phyloP scores from a whole-genome alignment of 2,797 vertebrate genomes.

The Kryptopterus vitreolus region DNA sequence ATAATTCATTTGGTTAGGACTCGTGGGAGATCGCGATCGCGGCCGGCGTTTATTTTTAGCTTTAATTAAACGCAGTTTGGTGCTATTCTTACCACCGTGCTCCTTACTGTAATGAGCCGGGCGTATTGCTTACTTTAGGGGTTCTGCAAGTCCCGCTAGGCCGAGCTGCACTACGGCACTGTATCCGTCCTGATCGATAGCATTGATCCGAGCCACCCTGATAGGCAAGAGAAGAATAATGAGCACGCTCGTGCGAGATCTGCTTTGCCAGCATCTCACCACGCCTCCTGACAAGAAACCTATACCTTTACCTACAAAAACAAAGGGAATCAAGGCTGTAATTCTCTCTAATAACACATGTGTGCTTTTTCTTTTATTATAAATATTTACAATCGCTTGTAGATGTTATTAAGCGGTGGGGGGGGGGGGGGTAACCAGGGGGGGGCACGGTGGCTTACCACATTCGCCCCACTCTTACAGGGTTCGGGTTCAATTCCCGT shows the following conservation, averaged over 20 bases:
- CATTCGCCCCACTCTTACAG: no score
- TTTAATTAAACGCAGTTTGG: slow-evolving; percentile 51
- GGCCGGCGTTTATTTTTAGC: slow-evolving; percentile 42
- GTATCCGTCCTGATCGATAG: slow-evolving; percentile 48
- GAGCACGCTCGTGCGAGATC: slow-evolving; percentile 29
- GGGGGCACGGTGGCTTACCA: no score
- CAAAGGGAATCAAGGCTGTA: neutral
- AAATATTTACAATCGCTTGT: no score
- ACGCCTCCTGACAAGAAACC: slow-evolving; percentile 14
- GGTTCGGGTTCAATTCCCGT: no score
- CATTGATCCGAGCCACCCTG: slow-evolving; percentile 48
- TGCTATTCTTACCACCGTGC: slow-evolving; percentile 37
- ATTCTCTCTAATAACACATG: no score
- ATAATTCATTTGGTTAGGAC: slow-evolving; percentile 51
- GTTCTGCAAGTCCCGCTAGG: slow-evolving; percentile 44
- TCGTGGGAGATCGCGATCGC: slow-evolving; percentile 12
- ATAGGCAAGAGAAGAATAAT: slow-evolving; percentile 55
- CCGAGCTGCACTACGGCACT: slow-evolving; percentile 43
- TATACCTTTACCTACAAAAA: neutral
- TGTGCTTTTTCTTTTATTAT: no score
- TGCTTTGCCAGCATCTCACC: slow-evolving; percentile 46
- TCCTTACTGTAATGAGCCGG: slow-evolving; percentile 42
- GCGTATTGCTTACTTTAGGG: slow-evolving; percentile 50
- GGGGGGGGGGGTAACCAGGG: no score
- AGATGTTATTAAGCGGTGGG: no score